Evolutionary conservation across 2,797 vertebrate genomes (phyloP).

Genomic region (Eremophila alpestris): DNA sequence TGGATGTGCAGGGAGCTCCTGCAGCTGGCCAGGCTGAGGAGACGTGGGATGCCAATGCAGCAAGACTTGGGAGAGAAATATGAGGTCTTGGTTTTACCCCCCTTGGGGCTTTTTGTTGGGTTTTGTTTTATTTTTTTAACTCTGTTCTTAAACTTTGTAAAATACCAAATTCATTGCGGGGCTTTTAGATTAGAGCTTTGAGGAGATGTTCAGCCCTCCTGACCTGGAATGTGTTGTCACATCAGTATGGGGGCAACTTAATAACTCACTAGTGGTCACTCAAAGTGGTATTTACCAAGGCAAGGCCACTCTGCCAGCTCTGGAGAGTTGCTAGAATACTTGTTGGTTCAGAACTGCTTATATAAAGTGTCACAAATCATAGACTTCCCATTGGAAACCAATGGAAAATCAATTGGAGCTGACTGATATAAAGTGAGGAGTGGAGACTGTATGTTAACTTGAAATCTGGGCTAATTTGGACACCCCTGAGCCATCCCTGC

Average conservation of each 20-base stretch:
- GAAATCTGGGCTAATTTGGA: background rate
- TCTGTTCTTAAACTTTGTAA: background rate
- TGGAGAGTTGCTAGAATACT: background rate
- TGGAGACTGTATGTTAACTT: background rate
- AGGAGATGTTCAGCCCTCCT: background rate
- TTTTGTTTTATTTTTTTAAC: background rate
- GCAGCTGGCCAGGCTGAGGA: background rate
- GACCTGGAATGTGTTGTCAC: background rate
- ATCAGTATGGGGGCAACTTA: background rate
- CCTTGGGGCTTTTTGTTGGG: background rate
- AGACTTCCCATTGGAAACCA: background rate
- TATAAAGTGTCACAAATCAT: background rate
- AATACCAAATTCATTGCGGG: background rate
- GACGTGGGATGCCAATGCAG: rapidly evolving
- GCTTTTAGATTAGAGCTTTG: background rate
- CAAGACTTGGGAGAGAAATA: background rate
- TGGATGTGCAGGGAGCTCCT: background rate
- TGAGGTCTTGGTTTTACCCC: background rate
- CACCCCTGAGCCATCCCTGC: background rate
- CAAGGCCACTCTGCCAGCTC: background rate
- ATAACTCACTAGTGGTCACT: background rate
- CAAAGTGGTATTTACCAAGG: background rate
- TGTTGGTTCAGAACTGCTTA: background rate
- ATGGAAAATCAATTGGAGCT: background rate
- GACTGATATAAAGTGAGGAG: background rate